phyloP scores from a whole-genome alignment of 2,888 invertebrate genomes.

The Trissoscelio sp. region DNA sequence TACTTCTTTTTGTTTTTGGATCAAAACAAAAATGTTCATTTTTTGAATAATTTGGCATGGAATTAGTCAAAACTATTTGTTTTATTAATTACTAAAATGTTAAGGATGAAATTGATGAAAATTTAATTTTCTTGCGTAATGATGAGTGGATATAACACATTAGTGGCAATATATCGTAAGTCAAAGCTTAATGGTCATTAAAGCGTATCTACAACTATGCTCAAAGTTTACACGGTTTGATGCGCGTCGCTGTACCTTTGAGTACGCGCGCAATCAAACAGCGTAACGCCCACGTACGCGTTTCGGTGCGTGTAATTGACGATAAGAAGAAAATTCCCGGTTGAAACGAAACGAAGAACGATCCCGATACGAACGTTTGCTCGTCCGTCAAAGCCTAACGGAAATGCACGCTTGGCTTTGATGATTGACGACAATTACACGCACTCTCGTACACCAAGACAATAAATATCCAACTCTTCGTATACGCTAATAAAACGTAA shows the following conservation, averaged over 20 bases:
- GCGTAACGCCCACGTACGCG: slow-evolving; percentile 68
- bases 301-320: slow-evolving; percentile 66
- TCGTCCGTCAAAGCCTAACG: slow-evolving; percentile 71
- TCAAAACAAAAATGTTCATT: too few relatives aligned
- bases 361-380: slow-evolving; percentile 48
- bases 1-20: too few relatives aligned
- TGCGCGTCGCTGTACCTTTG: slow-evolving; percentile 57
- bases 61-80: too few relatives aligned
- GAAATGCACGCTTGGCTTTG: slow-evolving; percentile 72
- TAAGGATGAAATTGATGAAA: too few relatives aligned
- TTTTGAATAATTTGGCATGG: too few relatives aligned
- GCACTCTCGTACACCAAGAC: slow-evolving; percentile 33
- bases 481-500: slow-evolving; percentile 31
- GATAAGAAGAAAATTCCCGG: slow-evolving; percentile 59
- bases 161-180: background rate
- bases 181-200: slow-evolving; percentile 46
- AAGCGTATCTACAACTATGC: slow-evolving; percentile 50
- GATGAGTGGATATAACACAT: background rate
- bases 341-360: slow-evolving; percentile 12
- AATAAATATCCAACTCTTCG: slow-evolving; percentile 41
- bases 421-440: slow-evolving; percentile 71
- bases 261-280: slow-evolving; percentile 59
- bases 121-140: background rate
- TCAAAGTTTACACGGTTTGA: slow-evolving; percentile 67
- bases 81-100: too few relatives aligned